A percentile compares a stretch with the other conserved stretches of the same genome.
Conservation (phyloP, 2,797 vertebrate genomes). For the Microtus californicus region DNA sequence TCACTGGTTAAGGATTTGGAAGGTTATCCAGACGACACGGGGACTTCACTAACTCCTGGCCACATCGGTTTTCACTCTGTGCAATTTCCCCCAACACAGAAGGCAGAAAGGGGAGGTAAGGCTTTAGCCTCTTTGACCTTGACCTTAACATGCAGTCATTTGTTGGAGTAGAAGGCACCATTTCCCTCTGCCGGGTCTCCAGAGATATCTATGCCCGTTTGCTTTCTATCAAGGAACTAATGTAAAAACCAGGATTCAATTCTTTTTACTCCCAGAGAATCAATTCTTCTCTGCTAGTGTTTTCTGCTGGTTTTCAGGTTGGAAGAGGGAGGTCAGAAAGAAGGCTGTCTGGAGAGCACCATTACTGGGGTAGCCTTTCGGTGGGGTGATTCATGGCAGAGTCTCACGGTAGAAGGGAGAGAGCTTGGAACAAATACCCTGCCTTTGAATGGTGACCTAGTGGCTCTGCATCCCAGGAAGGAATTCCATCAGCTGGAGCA, state of each 20-base stretch:
- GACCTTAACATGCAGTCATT: not conserved
- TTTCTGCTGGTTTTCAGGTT: not conserved
- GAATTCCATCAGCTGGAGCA: conserved; percentile 34
- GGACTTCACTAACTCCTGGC: not conserved
- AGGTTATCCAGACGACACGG: not conserved
- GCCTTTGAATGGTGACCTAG: conserved; percentile 18
- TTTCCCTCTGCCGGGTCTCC: not conserved
- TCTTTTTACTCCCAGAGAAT: conserved; percentile 30
- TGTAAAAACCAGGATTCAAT: conserved; percentile 30
- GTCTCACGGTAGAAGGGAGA: not conserved
- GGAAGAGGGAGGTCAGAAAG: not conserved
- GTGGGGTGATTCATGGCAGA: not conserved
- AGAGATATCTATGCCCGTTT: conserved; percentile 44
- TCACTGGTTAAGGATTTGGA: not conserved
- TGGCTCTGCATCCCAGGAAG: conserved; percentile 21
- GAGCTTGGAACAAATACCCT: conserved; percentile 39
- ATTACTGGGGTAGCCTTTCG: not conserved
- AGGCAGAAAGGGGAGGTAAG: not conserved
- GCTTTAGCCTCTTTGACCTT: not conserved
- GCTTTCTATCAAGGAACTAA: not conserved
- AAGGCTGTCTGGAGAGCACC: not conserved
- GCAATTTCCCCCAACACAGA: not conserved
- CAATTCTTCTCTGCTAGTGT: conserved; percentile 27
- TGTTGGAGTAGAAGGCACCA: not conserved
- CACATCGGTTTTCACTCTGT: not conserved